Base-by-base conservation (phyloP, 2,113 vertebrate species). In the Microtus ochrogaster region DNA sequence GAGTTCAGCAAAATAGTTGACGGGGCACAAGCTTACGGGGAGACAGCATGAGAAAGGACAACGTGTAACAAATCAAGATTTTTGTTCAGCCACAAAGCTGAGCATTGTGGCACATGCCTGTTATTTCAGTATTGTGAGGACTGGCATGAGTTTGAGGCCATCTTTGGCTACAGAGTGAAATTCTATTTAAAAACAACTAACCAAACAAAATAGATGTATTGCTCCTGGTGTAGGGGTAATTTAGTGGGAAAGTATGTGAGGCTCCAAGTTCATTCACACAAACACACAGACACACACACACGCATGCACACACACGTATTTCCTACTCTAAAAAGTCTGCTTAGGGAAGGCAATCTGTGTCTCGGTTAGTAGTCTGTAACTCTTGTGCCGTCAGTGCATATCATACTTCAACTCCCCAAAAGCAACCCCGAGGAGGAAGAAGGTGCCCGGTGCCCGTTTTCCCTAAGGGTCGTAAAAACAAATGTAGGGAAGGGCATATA, bases 391-490 rank as follows among this genome's bases (percentile, higher is more conserved):
- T 83, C 49, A 70, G 5, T 22, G 39, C 47, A 26, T 26, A 13
- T 44, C 30, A 11, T 14, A 33, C 65, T 10, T 11, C 39, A 63
- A 19, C 30, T 22, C 88, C 70, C 13, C 6, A 49, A 52, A 63
- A 21, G 39, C 92, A 90, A 19, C 41, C 44, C 24, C 26, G 3
- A n/a, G 49, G 22, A 74, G 58, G 74, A 89, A 55, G 92, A 94
- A 97, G 77, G 94, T 83, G 68, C 33, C 89, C 44, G 16, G 41
- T 16, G 90, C 74, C 93, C 79, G 0, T 89, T 87, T 90, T 92
- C 95, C 86, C 85, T 33, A 77, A 93, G 87, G 73, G 88, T 92
- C 84, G 61, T 85, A 49, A 91, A 96, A 93, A 79, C 21, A 70
- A 96, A 89, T 55, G 49, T 95, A 83, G 89, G 86, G 83, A 44